Evolutionary conservation across 2,888 invertebrate species (phyloP), one percentile per base, ranked within the genome.

Genomic region (Drosophila kanekoi): DNA sequence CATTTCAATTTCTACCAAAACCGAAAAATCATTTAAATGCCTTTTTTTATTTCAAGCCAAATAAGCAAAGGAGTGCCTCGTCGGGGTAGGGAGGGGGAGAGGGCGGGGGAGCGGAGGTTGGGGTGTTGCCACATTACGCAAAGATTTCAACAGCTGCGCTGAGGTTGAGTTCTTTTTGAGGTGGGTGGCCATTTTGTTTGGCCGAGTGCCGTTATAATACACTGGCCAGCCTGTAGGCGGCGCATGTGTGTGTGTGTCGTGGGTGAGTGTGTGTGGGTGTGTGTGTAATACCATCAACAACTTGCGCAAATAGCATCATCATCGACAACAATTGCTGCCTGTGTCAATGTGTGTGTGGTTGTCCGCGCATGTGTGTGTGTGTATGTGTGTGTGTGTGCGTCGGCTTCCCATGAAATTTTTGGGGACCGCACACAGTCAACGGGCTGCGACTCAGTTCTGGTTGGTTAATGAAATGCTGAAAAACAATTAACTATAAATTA

Each of bases 41-140:
- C 77, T 77, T 87, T 89, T 89, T 89, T 85, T 89, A 85, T 89
- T 89, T 89, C 74, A 79, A 85, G 85, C 89, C 79, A 85, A 85
- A 85, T 87, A 89, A 85, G 87, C 89, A 89, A 69, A 74, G 79
- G 88, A 89, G 86, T 81, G 72, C 72, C 64, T 62, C 14, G 23
- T 14, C 10, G 16, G 2, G 10, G 11, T 1, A 1, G 8, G 11
- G 43, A 3, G 3, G 52, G 18, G 13, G 14, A n/a, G n/a, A n/a
- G n/a, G n/a, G n/a, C n/a, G n/a, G n/a, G n/a, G n/a, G n/a, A n/a
- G n/a, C n/a, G n/a, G 14, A 18, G 11, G 33, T 37, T 9, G 6
- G 18, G 13, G 47, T 14, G 28, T 61, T 40, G 66, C 58, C 75
- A 70, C 70, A 85, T 83, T 84, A 88, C 88, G 83, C 89, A 84